Base-by-base conservation (phyloP, 2,113 vertebrate genomes). In the Xyliphius kryptos region DNA sequence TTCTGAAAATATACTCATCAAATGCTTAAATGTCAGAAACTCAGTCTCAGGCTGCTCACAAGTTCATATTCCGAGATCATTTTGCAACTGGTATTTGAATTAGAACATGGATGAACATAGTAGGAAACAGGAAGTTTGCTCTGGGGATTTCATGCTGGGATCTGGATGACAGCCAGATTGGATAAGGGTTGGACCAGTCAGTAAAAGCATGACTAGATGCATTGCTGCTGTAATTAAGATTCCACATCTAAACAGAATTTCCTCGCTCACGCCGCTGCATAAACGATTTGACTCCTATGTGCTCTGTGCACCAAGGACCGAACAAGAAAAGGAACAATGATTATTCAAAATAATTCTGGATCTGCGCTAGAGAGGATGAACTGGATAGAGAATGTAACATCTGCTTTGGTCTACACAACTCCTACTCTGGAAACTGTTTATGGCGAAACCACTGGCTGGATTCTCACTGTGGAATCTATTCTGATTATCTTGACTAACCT, bases 401-500 rank as follows among this genome's bases (percentile, higher is more conserved):
- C 63, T 2, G 22, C 47, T 38, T 52, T 40, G 21, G 7, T 40
- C 15, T n/a, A 52, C 22, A 56, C 66, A 26, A 66, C 56, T 32
- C 26, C 57, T n/a, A 15, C 40, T 38, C 61, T 59, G 16, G 9
- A n/a, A 10, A 38, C 63, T 57, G 65, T 56, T 51, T 72, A 67
- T 9, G 47, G 44, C 8, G 15, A 17, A 10, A 21, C 65, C 37
- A 81, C 90, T 56, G 92, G 89, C 22, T 26, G 74, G 52, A 77
- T 88, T 71, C 86, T 96, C 0, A 83, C 83, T 1, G 15, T 82
- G 41, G 81, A 89, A 66, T 85, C 92, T 2, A 79, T 77, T 0
- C 82, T 95, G 57, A 95, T 97, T 76, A 85, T 96, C 37, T 67
- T 79, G 10, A 80, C 83, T 72, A 97, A 97, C 2, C 12, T 66